Evolutionary conservation across 1,140 invertebrate genomes (phyloP).

Genomic region (Gonioctena quinquepunctata): DNA sequence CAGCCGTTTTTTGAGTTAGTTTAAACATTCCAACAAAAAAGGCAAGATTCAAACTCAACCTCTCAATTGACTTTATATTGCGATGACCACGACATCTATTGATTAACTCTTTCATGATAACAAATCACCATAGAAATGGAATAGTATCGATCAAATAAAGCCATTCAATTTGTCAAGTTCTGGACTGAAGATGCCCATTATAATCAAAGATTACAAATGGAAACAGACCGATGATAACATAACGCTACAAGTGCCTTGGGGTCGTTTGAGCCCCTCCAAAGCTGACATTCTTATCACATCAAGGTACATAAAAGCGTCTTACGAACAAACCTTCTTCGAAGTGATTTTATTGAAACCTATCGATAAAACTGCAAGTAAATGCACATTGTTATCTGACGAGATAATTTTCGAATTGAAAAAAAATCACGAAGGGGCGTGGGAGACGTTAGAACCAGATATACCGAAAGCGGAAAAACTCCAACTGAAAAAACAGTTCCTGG

Average conservation of each 20-base stretch:
- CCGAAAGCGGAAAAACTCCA: conserved; percentile 61
- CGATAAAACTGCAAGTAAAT: conserved; percentile 62
- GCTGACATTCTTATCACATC: conserved; percentile 67
- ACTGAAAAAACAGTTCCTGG: conserved; percentile 59
- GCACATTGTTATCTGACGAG: conserved; percentile 60
- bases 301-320: conserved; percentile 69
- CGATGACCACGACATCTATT: too few relatives aligned
- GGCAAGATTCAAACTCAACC: too few relatives aligned
- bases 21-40: too few relatives aligned
- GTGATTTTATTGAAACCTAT: conserved; percentile 64
- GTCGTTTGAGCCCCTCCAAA: conserved; percentile 58
- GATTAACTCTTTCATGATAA: not conserved
- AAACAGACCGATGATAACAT: conserved; percentile 63
- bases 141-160: not conserved
- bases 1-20: too few relatives aligned
- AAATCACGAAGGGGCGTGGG: conserved; percentile 61
- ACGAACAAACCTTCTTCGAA: conserved; percentile 69
- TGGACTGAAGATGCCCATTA: conserved; percentile 66
- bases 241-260: conserved; percentile 63
- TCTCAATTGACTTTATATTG: too few relatives aligned
- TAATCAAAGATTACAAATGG: conserved; percentile 73
- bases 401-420: conserved; percentile 67
- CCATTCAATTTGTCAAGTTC: not conserved
- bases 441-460: conserved; percentile 59
- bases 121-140: not conserved